These are phyloP conservation scores for Climacteris rufus DNA, from an alignment of 2,113 vertebrate genomes.

Conservation along the genomic window DNA sequence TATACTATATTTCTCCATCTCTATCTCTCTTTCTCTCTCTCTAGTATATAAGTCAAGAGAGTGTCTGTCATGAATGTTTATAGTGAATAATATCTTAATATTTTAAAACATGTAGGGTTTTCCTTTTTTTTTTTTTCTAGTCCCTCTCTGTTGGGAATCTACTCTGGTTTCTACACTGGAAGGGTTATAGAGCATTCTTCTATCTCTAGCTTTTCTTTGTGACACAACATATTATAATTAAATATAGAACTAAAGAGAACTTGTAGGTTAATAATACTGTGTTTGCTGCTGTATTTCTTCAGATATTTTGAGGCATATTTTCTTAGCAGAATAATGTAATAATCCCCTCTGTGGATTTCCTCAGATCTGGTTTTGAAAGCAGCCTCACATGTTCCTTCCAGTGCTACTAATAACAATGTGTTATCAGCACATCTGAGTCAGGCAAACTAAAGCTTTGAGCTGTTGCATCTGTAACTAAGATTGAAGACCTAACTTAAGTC, in stretches of 20 bases:
- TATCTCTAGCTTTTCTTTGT: background rate
- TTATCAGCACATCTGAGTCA: constrained; percentile 14
- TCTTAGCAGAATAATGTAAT: background rate
- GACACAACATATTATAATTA: background rate
- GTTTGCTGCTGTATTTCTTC: background rate
- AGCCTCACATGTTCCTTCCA: background rate
- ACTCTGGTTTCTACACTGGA: background rate
- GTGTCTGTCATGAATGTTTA: background rate
- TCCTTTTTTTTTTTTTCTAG: background rate
- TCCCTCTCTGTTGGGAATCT: background rate
- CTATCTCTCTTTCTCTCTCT: background rate
- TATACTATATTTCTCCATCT: background rate
- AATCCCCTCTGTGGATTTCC: background rate
- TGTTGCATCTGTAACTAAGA: background rate
- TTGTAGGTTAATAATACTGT: background rate
- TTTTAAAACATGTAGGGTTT: background rate
- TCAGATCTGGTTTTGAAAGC: constrained; percentile 4
- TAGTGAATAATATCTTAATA: background rate
- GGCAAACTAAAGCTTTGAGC: background rate
- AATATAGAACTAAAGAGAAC: background rate
- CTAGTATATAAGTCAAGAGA: background rate
- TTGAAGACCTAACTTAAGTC: background rate
- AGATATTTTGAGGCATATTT: background rate
- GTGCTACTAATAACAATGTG: background rate
- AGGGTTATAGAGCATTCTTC: background rate